Evolutionary conservation across 2,797 vertebrate genomes (phyloP).

Genomic region (Lates japonicus): DNA sequence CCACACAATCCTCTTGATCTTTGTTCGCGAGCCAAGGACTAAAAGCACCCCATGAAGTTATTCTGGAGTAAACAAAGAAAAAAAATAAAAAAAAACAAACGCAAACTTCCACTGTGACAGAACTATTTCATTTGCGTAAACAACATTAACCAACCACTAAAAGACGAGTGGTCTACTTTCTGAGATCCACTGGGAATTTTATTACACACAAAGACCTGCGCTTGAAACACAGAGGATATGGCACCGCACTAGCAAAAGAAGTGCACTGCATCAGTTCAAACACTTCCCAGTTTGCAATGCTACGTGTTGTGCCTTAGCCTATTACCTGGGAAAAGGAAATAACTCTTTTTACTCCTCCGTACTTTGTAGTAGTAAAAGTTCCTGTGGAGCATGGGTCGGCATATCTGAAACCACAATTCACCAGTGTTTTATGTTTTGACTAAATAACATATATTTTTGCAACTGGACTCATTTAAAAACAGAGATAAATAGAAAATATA

Average conservation of each 20-base stretch:
- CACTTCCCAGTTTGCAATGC: conserved; percentile 51
- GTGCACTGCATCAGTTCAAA: conserved; percentile 50
- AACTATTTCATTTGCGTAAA: conserved; percentile 76
- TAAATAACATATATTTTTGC: conserved; percentile 25
- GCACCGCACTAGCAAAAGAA: conserved; percentile 35
- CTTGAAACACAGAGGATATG: conserved; percentile 57
- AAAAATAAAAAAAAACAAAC: conserved; percentile 40
- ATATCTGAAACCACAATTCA: conserved; percentile 36
- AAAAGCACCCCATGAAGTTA: conserved; percentile 69
- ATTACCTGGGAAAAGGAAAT: conserved; percentile 45
- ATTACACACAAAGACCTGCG: conserved; percentile 49
- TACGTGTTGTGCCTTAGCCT: conserved; percentile 37
- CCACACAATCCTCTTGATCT: conserved; percentile 74
- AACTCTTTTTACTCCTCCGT: conserved; percentile 48
- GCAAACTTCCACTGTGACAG: conserved; percentile 72
- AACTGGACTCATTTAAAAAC: conserved; percentile 32
- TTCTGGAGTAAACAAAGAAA: conserved; percentile 75
- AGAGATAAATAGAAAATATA: conserved; percentile 17
- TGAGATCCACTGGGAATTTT: conserved; percentile 74
- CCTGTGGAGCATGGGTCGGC: conserved; percentile 40
- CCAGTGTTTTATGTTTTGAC: not conserved
- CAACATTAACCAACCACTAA: conserved; percentile 73
- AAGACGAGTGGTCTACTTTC: conserved; percentile 77
- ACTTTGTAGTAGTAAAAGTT: conserved; percentile 46
- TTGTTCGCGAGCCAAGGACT: conserved; percentile 63